Base-by-base conservation (phyloP, 2,888 invertebrate genomes). In the Diogma glabrata region DNA sequence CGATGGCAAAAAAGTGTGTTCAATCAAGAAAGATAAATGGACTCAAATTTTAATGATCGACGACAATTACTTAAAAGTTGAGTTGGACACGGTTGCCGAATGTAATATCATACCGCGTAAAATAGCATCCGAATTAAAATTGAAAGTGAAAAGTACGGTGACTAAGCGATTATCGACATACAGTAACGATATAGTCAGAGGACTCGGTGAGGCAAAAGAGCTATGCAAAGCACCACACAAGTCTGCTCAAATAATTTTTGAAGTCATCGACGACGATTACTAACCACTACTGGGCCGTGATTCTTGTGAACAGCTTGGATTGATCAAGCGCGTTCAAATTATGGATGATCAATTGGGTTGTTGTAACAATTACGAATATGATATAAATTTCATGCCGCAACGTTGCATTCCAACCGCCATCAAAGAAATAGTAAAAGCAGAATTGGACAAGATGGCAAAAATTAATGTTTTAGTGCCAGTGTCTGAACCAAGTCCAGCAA, bases 11-110 rank as follows among this genome's bases (percentile, higher is more conserved):
- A 36, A 36, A 36, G 12, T 2, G 40, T 40, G 12, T 19, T 38
- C 38, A 38, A 38, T 38, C 9, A 38, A 38, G n/a, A 38, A 14
- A 38, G 38, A 16, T 4, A 38, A 38, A 38, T 38, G 38, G 38
- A 38, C 19, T 38, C 17, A 38, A 38, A 38, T 19, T 17, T 38
- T 9, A 19, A 38, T 17, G 19, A 19, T 38, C 33, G 33, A 4
- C 14, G 33, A 33, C n/a, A n/a, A n/a, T n/a, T n/a, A n/a, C n/a
- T n/a, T n/a, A n/a, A n/a, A n/a, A 4, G 33, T 33, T 33, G 33
- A 9, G 12, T 33, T 33, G 33, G 33, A 33, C 33, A 33, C 33
- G 14, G 33, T 12, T n/a, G 33, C 33, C 14, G n/a, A 33, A 12
- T 33, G 33, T 33, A 33, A 33, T 9, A 14, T 33, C 16, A 38